Evolutionary conservation across 1,140 invertebrate genomes (phyloP), one percentile per base, ranked within the genome.

Genomic region (Ptiloglossa arizonensis): DNA sequence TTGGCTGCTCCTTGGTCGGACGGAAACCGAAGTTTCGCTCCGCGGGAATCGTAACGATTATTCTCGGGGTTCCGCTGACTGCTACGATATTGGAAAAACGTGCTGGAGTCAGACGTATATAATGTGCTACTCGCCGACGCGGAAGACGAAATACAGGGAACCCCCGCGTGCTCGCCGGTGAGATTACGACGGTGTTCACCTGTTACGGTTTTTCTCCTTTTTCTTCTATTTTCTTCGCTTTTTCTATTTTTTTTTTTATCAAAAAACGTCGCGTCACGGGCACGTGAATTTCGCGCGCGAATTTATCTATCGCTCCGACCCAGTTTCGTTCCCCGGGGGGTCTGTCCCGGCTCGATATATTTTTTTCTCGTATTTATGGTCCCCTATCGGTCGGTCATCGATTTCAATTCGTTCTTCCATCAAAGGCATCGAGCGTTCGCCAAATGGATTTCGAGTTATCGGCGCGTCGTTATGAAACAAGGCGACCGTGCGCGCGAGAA

Each of bases 381-480:
- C 57, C 22, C 32, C 44, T 56, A 83, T 71, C 63, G 74, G 69
- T 72, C 35, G 59, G 56, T 29, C 19, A 63, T 71, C 64, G 73
- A 82, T 75, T 84, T 82, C 71, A 79, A 82, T 84, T 80, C 66
- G 50, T 75, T 63, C 54, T 62, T 75, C 78, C 57, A 69, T 82
- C 54, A 44, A 80, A 77, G 44, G 50, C 60, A 54, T 24, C 50
- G 35, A 22, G 22, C 75, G 52, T 22, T 46, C 48, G 71, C 50
- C 48, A 59, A 82, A 87, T 87, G 67, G 84, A 86, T 87, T 84
- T 83, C 74, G 62, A 81, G 72, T 85, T 87, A 85, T 80, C 72
- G 67, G 67, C 67, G 67, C 67, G 17, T 44, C 64, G 77, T 60
- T 75, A 67, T 22, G 70, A 76, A 86, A 81, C 78, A 79, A 81